phyloP scores from a whole-genome alignment of 2,888 invertebrate genomes.

The Rhagonycha lutea region DNA sequence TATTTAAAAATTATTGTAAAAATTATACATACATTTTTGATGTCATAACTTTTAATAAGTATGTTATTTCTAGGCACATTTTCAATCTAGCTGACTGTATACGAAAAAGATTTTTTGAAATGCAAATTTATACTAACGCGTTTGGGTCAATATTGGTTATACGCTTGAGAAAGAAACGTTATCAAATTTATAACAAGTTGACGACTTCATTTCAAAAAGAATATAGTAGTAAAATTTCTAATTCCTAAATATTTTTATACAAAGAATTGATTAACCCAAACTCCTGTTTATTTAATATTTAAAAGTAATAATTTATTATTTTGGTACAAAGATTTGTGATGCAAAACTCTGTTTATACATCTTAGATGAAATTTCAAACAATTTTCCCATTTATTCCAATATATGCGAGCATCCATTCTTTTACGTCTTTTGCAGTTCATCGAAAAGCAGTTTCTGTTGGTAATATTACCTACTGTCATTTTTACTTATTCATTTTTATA shows the following conservation, averaged over 20 bases:
- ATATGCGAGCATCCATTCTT: conserved; percentile 3
- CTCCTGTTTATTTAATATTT: background rate
- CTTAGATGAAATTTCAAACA: background rate
- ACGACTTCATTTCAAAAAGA: background rate
- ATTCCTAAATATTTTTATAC: background rate
- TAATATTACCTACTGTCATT: conserved; percentile 12
- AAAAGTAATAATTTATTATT: background rate
- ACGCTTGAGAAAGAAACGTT: conserved; percentile 1
- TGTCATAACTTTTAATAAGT: background rate
- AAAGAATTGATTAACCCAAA: background rate
- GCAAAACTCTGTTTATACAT: background rate
- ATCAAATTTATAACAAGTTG: conserved; percentile 4
- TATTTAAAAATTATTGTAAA: background rate
- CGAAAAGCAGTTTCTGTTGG: conserved; percentile 1
- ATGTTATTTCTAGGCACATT: background rate
- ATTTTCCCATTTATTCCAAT: background rate
- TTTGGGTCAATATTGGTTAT: conserved; percentile 2
- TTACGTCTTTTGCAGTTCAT: conserved; percentile 4
- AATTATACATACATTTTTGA: background rate
- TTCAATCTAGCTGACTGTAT: background rate
- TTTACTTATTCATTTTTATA: conserved; percentile 14
- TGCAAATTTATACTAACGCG: conserved; percentile 2
- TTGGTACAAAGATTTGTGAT: background rate
- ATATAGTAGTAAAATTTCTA: background rate
- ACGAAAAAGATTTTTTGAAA: background rate